Base-by-base conservation (phyloP, 2,888 invertebrate species). In the Parnassius glacialis region DNA sequence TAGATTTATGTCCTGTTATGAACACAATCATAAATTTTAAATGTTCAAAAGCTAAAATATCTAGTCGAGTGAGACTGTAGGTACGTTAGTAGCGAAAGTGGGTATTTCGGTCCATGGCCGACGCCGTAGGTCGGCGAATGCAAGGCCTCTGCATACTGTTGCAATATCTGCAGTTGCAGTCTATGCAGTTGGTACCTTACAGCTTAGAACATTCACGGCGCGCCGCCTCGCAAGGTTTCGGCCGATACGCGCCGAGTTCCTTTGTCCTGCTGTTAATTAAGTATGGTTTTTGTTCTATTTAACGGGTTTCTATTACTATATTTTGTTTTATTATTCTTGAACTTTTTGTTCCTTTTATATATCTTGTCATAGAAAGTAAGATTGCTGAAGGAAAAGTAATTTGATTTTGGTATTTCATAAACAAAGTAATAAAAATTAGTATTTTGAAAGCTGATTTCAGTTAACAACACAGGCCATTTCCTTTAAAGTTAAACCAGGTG, bases 91-190 rank as follows among this genome's bases (percentile, higher is more conserved):
- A 41, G 82, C 83, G 89, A 89, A 89, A 89, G 87, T 85, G 81
- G 75, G 80, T 85, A 88, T 90, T 86, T 85, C 72, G 81, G 88
- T 87, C 89, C 90, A 90, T 82, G 90, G 90, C 83, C 79, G 80
- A 72, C 78, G 80, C 74, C 72, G 76, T 74, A 73, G 80, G 80
- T 80, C 83, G 84, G 89, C 87, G 89, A 90, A 84, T 85, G 89
- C 90, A 90, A 90, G 90, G 90, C 87, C 62, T 41, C 84, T 78
- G 80, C 77, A 79, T 74, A 78, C 80, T 86, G 86, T 87, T 84
- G 89, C 88, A 88, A 87, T 78, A 81, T 78, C 76, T 79, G 83
- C 81, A 82, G 78, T 83, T 87, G 87, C 88, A 86, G 81, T 62
- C 62, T 81, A 81, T 81, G 86, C 85, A 83, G 79, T 76, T 67